Base-by-base conservation (phyloP, 2,888 invertebrate species). In the Cataglyphis livida region DNA sequence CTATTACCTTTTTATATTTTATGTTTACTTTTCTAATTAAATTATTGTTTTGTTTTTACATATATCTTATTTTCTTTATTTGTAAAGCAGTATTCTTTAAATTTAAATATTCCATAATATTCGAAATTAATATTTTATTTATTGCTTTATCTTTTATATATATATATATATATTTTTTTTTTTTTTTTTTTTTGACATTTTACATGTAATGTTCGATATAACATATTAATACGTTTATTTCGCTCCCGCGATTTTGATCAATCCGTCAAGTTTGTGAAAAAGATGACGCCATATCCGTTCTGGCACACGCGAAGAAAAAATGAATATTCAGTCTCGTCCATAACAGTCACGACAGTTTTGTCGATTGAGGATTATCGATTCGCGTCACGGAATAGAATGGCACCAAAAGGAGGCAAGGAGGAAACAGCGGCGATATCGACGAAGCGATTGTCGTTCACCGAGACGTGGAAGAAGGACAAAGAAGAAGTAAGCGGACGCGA, bases 351-450 rank as follows among this genome's bases (percentile, higher is more conserved):
- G 89, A 88, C 88, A 89, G 90, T 86, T 90, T 88, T 86, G 88
- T 86, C 88, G 89, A 90, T 90, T 86, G 81, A 51, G 79, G 84
- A 90, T 91, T 90, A 91, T 89, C 83, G 90, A 90, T 91, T 89
- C 90, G 84, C 78, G 81, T 86, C 91, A 90, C 86, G 88, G 64
- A 78, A 78, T 75, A 85, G 87, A 85, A 83, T 82, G 59, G 68
- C 76, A 59, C 54, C 81, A 71, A 74, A 64, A 35, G 18, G 35
- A 64, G 38, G 79, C 51, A 73, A 82, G 79, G 81, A 76, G 81
- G 38, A 54, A 84, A 81, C 74, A n/a, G 65, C 44, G 70, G 59
- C 62, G 65, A 61, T 54, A 59, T 61, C 59, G 68, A 62, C 57
- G 64, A 70, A 78, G 76, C 75, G 78, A 66, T 79, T 64, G 62